Percentiles rank a stretch among this genome's conserved stretches.
These are phyloP conservation scores for Nannoperca australis DNA, from an alignment of 2,797 vertebrate species.

Conservation along the genomic window DNA sequence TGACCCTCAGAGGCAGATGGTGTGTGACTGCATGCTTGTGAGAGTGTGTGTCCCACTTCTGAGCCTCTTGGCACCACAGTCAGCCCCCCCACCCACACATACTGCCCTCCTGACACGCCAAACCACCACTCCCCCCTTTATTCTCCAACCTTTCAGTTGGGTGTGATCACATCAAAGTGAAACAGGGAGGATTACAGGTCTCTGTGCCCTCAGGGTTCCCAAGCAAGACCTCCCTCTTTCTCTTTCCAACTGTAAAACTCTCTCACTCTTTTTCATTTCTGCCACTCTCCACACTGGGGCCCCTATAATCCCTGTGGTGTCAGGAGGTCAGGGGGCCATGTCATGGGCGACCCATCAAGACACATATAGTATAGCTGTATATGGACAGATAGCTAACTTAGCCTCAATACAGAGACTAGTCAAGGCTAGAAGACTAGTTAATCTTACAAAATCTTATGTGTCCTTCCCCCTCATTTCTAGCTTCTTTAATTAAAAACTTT, in stretches of 20 bases:
- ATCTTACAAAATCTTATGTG: not conserved
- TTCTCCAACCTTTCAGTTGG: conserved; percentile 57
- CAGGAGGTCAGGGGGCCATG: conserved; percentile 64
- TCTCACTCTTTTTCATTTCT: conserved; percentile 30
- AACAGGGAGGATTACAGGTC: conserved; percentile 76
- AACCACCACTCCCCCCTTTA: conserved; percentile 23
- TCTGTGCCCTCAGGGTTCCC: conserved; percentile 62
- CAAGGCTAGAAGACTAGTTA: not conserved
- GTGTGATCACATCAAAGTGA: conserved; percentile 76
- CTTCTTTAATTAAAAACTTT: not conserved
- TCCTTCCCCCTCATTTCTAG: not conserved
- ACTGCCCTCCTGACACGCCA: conserved; percentile 42
- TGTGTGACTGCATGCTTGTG: conserved; percentile 61
- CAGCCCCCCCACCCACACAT: conserved; percentile 23
- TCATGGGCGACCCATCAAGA: conserved; percentile 47
- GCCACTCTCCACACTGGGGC: conserved; percentile 44
- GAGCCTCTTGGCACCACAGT: conserved; percentile 63
- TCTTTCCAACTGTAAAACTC: conserved; percentile 50
- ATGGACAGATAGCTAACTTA: conserved; percentile 9
- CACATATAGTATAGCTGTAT: conserved; percentile 43
- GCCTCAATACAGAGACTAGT: conserved; percentile 3
- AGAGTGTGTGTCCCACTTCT: conserved; percentile 53
- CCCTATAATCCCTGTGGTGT: conserved; percentile 65
- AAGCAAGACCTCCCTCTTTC: conserved; percentile 40
- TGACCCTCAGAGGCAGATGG: conserved; percentile 68